Evolutionary conservation across 2,888 invertebrate species (phyloP), one percentile per base, ranked within the genome.

Genomic region (Lepidocyrtoides sp.): DNA sequence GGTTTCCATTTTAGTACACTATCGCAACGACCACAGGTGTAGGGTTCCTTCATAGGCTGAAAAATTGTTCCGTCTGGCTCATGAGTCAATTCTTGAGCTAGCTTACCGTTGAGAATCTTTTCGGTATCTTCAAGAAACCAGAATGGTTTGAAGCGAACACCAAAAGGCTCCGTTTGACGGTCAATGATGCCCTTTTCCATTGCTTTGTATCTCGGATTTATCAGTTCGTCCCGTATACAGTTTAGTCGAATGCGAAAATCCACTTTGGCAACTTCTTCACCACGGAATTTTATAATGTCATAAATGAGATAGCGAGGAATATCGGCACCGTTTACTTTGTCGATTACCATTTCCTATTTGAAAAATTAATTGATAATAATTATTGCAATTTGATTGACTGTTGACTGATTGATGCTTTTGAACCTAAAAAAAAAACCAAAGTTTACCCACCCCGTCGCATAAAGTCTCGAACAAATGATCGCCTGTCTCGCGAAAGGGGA

Each of bases 1-100:
- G 99, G 99, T 95, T 99, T 99, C 99, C 99, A 99, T 95, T 99
- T 99, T 17, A 99, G 96, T 0, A 99, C 98, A 66, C 97, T 96
- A 48, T 96, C 96, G 94, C 98, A 98, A 5, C 97, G 96, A 0
- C 99, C 99, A 7, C 98, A 96, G 14, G 96, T 96, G 95, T 99
- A 99, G 0, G 97, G 97, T 97, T 97, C 98, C 92, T 96, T 96
- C 0, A 97, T 96, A 0, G 99, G 99, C 95, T 99, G 99, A 95
- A 99, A 99, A 94, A 99, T 98, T 14, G 99, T 96, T 23, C 99
- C 99, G 95, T 99, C 99, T 0, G 99, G 99, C 95, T 99, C 99
- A 95, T 99, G 99, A 0, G 97, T 96, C 20, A 99, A 96, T 48
- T 97, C 96, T 93, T 97, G 97, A 0, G 97, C 97, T 95, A 99